phyloP scores from a whole-genome alignment of 1,140 invertebrate genomes.

The Portunus trituberculatus region DNA sequence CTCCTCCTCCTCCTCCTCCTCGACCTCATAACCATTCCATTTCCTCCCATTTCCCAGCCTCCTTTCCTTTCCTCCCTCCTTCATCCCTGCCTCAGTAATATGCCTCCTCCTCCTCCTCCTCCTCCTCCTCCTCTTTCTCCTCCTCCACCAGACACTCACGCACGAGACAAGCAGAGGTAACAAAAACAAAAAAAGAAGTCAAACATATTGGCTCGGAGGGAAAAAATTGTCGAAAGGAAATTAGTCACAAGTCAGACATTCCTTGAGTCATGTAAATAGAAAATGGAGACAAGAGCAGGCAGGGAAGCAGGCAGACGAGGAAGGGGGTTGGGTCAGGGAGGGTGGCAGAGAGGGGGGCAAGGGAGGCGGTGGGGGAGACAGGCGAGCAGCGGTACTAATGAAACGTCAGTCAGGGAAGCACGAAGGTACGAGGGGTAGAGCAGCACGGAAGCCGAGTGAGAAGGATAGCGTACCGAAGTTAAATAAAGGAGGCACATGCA shows the following conservation, averaged over 20 bases:
- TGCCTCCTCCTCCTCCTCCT: neutral
- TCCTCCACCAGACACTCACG: neutral
- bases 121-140: too few species aligned
- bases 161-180: neutral
- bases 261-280: neutral
- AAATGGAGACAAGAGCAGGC: neutral
- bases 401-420: slow-evolving; percentile 5
- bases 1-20: too few species aligned
- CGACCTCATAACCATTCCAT: neutral
- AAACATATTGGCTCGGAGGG: neutral
- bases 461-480: neutral
- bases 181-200: neutral
- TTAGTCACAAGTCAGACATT: neutral
- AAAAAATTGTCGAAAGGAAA: slow-evolving; percentile 13
- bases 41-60: neutral
- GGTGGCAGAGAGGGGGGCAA: neutral
- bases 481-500: too few species aligned
- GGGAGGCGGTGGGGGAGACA: neutral
- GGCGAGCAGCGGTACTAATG: neutral
- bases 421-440: neutral
- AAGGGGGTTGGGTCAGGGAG: too few species aligned
- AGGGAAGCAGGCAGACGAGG: neutral
- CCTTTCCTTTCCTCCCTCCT: neutral
- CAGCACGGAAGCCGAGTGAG: neutral
- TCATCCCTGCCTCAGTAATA: neutral